These are phyloP conservation scores for Cenopis cana DNA, from an alignment of 2,888 invertebrate species.

Conservation along the genomic window DNA sequence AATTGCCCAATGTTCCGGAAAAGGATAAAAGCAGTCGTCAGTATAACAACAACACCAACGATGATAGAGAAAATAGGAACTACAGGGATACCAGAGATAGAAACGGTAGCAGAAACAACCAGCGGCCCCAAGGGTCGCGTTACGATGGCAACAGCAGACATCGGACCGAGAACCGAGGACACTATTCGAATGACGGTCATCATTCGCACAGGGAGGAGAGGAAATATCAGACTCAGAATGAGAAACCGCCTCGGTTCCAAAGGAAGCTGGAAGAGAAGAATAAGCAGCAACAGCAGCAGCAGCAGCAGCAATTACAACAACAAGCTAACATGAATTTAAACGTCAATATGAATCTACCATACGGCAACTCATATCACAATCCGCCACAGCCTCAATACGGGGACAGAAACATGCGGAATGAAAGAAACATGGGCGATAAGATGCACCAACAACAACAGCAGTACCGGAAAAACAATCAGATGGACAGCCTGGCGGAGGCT, in stretches of 20 bases:
- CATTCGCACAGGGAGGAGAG: constrained; percentile 70
- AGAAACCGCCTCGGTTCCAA: constrained; percentile 87
- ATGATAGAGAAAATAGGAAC: constrained; percentile 69
- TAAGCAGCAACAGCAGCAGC: constrained; percentile 71
- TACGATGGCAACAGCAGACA: constrained; percentile 67
- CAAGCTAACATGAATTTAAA: constrained; percentile 53
- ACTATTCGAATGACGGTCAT: constrained; percentile 71
- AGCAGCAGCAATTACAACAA: constrained; percentile 58
- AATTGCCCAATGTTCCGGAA: constrained; percentile 87
- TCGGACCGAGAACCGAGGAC: constrained; percentile 67
- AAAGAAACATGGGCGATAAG: constrained; percentile 64
- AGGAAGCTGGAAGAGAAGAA: constrained; percentile 81
- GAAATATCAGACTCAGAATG: constrained; percentile 76
- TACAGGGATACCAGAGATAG: constrained; percentile 66
- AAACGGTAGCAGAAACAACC: constrained; percentile 66
- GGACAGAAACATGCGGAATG: constrained; percentile 66
- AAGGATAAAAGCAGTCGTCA: constrained; percentile 70
- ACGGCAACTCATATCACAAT: constrained; percentile 67
- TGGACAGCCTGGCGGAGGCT: constrained; percentile 72
- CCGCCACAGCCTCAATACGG: constrained; percentile 63
- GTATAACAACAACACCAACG: constrained; percentile 58
- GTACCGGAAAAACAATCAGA: constrained; percentile 62
- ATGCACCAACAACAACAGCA: constrained; percentile 58
- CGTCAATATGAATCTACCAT: constrained; percentile 49
- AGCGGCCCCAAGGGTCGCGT: constrained; percentile 67